Percentiles rank a stretch among this genome's conserved stretches.
Evolutionary conservation across 2,113 vertebrate species (phyloP).

Genomic region (Entomyzon cyanotis): DNA sequence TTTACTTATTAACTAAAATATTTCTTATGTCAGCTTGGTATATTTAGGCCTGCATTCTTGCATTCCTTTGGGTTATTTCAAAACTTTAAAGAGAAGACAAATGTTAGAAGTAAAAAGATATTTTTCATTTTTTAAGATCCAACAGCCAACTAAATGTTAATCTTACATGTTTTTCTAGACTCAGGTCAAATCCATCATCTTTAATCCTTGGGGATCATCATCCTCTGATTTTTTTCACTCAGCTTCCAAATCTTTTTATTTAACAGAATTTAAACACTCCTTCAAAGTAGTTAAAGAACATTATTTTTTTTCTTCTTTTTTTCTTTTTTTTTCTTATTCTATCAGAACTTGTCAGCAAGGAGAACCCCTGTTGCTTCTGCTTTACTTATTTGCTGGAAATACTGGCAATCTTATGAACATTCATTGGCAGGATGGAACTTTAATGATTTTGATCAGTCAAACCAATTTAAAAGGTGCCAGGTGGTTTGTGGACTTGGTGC

Average conservation of each 20-base stretch:
- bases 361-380: not conserved
- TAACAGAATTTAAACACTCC: conserved; percentile 23
- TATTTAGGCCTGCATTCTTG: not conserved
- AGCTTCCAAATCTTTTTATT: conserved; percentile 12
- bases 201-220: not conserved
- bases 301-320: not conserved
- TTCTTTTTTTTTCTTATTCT: not conserved
- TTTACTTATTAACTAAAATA: conserved; percentile 12
- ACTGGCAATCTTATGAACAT: not conserved
- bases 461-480: not conserved
- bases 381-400: not conserved
- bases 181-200: conserved; percentile 34
- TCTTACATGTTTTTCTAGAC: conserved; percentile 14
- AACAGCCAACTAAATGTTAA: not conserved
- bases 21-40: not conserved
- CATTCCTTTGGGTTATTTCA: conserved; percentile 38
- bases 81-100: conserved; percentile 39
- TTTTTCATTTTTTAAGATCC: not conserved
- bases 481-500: not conserved
- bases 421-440: not conserved
- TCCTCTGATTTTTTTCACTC: conserved; percentile 34
- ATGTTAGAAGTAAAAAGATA: not conserved
- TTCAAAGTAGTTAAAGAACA: not conserved
- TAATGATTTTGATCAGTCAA: not conserved
- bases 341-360: not conserved